Evolutionary conservation across 2,797 vertebrate genomes (phyloP), one percentile per base, ranked within the genome.

Genomic region (Loriculus beryllinus): DNA sequence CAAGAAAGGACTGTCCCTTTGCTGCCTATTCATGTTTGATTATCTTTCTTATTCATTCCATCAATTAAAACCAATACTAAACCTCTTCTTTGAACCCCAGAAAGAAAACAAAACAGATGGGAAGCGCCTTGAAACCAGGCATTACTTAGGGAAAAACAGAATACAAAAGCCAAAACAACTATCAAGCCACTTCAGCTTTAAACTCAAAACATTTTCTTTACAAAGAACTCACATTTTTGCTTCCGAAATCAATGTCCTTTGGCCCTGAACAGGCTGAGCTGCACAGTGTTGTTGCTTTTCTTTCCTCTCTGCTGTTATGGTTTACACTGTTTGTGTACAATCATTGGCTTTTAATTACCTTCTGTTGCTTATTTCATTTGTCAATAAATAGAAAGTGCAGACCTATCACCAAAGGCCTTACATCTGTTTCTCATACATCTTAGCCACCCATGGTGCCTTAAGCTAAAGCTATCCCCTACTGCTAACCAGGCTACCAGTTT

Each of bases 341-440:
- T 96, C 86, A 96, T 97, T 96, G 96, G 75, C 92, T 97, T 96
- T 97, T 98, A 97, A 97, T 96, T 96, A 94, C 95, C 87, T 97
- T 96, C 96, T 95, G 96, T 95, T 97, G 97, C 93, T 97, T 96
- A 93, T 96, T 96, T 97, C 96, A 97, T 97, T 97, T 96, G 97
- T 96, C 97, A 96, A 95, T 98, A 97, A 98, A 97, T 96, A 96
- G 96, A 97, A 97, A 95, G 87, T 67, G 77, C 88, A 93, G 95
- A 68, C 88, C 95, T 96, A 82, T 94, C 94, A 94, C 97, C 96
- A 94, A 95, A 97, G 96, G 88, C 85, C 75, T 94, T 96, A 93
- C 98, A 98, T 98, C 98, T 98, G 98, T 98, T 98, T 98, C 97
- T 96, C 96, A 97, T 98, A 97, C 92, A 97, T 86, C 88, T 88